Conservation (phyloP, 2,797 vertebrate genomes). For the Stomatorhinus walkeri region DNA sequence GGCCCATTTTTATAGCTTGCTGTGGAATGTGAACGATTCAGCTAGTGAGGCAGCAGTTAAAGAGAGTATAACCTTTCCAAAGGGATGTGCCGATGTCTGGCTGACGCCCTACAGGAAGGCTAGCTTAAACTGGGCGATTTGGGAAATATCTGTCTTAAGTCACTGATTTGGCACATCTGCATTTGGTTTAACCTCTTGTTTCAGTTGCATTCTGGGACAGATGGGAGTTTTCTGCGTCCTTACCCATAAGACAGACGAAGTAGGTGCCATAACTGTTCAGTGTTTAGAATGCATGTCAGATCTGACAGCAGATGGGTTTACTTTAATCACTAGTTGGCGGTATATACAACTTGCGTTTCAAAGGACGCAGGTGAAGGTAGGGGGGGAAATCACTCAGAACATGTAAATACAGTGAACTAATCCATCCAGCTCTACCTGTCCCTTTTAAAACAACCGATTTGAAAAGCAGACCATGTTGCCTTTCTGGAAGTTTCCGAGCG, state of each 20-base stretch:
- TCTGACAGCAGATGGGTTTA: conserved; percentile 54
- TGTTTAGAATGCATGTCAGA: conserved; percentile 55
- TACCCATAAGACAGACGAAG: conserved; percentile 16
- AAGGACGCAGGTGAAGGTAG: conserved; percentile 39
- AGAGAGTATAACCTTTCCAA: background rate
- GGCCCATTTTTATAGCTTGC: background rate
- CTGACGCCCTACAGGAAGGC: background rate
- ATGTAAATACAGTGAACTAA: conserved; percentile 25
- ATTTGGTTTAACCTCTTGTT: background rate
- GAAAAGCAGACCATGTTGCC: conserved; percentile 49
- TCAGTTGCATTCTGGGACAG: background rate
- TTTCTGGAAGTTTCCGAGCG: background rate
- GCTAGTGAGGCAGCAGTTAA: background rate
- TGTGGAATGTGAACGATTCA: background rate
- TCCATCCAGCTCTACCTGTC: conserved; percentile 40
- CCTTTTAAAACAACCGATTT: conserved; percentile 44
- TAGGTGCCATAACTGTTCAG: conserved; percentile 46
- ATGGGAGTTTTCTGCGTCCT: background rate
- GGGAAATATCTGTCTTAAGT: background rate
- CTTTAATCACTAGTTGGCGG: conserved; percentile 60
- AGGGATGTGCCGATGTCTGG: background rate
- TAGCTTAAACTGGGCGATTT: background rate
- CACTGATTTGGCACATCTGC: background rate
- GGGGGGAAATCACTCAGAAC: background rate
- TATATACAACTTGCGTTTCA: conserved; percentile 48